These are phyloP conservation scores for Lichenostomus cassidix DNA, from an alignment of 2,113 vertebrate genomes.

Conservation along the genomic window DNA sequence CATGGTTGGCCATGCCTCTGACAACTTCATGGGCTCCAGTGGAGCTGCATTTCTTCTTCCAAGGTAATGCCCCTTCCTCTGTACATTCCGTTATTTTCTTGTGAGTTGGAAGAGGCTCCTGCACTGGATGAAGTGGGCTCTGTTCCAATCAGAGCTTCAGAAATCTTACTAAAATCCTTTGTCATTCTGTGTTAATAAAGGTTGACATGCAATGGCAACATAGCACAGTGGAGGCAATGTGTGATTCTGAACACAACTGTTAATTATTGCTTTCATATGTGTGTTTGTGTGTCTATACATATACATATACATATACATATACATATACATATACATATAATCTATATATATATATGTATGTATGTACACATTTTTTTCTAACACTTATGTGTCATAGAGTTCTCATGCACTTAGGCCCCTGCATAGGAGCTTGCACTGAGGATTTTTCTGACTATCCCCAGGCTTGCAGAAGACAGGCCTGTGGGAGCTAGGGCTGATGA, in stretches of 20 bases:
- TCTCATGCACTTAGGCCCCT: background rate
- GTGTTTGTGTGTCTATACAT: background rate
- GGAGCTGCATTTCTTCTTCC: background rate
- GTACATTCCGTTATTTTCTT: background rate
- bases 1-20: background rate
- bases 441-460: background rate
- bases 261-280: background rate
- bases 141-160: background rate
- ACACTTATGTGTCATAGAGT: background rate
- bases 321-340: no score
- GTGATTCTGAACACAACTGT: background rate
- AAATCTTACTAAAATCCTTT: background rate
- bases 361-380: background rate
- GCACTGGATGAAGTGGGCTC: background rate
- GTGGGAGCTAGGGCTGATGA: background rate
- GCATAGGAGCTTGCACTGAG: background rate
- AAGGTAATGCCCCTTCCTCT: background rate
- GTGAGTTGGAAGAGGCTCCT: background rate
- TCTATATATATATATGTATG: background rate
- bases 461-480: background rate
- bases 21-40: background rate
- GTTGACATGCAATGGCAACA: background rate
- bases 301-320: background rate
- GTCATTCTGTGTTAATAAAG: background rate
- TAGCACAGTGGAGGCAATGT: background rate